Percentiles rank a stretch among this genome's conserved stretches.
phyloP scores from a whole-genome alignment of 2,888 invertebrate genomes.

The Ochlodes sylvanus region DNA sequence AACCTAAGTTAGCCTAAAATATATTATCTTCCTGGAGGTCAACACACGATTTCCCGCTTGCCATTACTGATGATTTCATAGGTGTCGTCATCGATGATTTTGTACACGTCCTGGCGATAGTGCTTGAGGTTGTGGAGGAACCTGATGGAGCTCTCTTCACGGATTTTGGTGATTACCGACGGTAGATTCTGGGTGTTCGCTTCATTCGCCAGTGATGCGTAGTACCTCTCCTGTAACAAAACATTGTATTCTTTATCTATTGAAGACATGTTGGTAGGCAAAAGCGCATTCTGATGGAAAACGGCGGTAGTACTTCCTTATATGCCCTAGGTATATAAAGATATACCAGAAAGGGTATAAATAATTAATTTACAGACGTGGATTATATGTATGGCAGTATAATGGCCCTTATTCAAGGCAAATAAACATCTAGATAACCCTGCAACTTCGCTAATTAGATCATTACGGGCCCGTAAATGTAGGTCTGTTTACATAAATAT shows the following conservation, averaged over 20 bases:
- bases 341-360: not conserved
- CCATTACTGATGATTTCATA: conserved; percentile 82
- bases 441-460: conserved; percentile 28
- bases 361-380: not conserved
- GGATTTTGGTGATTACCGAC: conserved; percentile 88
- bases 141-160: conserved; percentile 86
- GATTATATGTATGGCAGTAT: conserved; percentile 1
- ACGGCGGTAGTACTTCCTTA: not conserved
- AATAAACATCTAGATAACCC: conserved; percentile 39
- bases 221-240: conserved; percentile 87
- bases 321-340: not conserved
- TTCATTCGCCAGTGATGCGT: conserved; percentile 87
- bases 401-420: conserved; percentile 27
- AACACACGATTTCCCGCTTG: conserved; percentile 74
- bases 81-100: conserved; percentile 87
- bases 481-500: conserved; percentile 34
- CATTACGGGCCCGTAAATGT: conserved; percentile 22
- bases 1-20: conserved; percentile 44
- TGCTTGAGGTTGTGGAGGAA: conserved; percentile 87
- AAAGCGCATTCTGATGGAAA: not conserved
- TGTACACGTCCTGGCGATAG: conserved; percentile 88
- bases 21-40: conserved; percentile 51
- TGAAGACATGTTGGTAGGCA: too few species aligned
- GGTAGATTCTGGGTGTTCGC: conserved; percentile 87
- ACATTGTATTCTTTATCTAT: not conserved